Conservation (phyloP, 2,888 invertebrate genomes). For the Lapara coniferarum region DNA sequence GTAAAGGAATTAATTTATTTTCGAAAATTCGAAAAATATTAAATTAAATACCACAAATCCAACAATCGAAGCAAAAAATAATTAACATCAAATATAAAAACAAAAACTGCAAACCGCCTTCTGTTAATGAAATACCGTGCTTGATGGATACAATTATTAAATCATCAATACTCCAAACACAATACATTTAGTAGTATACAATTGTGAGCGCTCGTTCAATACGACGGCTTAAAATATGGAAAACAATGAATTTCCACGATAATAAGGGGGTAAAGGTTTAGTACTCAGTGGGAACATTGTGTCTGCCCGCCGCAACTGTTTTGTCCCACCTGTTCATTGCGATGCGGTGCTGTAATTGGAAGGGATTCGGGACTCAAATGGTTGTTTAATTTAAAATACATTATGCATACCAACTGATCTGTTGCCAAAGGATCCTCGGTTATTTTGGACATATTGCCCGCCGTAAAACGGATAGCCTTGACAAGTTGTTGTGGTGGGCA, state of each 20-base stretch:
- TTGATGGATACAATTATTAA: constrained; percentile 5
- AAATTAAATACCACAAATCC: neutral
- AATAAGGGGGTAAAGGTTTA: constrained; percentile 75
- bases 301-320: constrained; percentile 31
- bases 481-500: too few species aligned
- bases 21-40: too few species aligned
- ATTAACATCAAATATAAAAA: constrained; percentile 11
- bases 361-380: neutral
- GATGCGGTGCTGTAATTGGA: constrained; percentile 8
- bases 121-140: neutral
- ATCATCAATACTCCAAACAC: constrained; percentile 13
- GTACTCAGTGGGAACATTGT: constrained; percentile 51
- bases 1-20: too few species aligned
- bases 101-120: neutral
- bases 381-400: neutral
- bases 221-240: constrained; percentile 69
- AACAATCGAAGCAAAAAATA: neutral
- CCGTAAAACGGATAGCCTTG: too few species aligned
- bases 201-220: constrained; percentile 46
- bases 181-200: constrained; percentile 21
- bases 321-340: constrained; percentile 2
- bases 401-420: too few species aligned
- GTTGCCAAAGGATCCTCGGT: too few species aligned
- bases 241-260: constrained; percentile 77
- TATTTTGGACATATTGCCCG: too few species aligned